A percentile compares a stretch with the other conserved stretches of the same genome.
phyloP scores from a whole-genome alignment of 2,888 invertebrate species.

The Molanna angustata region DNA sequence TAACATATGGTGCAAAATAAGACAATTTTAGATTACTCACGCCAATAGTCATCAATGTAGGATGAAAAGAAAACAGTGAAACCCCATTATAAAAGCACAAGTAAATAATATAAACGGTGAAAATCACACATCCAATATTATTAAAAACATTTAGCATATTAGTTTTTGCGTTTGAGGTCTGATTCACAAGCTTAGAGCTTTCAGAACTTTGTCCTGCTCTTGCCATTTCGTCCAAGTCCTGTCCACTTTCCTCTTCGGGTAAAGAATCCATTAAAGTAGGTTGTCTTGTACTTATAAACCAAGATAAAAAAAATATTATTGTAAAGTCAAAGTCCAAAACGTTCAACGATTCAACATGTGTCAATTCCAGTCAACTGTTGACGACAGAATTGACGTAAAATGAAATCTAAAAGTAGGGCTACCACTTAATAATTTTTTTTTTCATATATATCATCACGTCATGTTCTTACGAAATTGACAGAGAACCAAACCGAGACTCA shows the following conservation, averaged over 20 bases:
- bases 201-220: conserved; percentile 11
- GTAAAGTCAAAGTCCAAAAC: not conserved
- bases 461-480: too few species aligned
- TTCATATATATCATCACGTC: too few species aligned
- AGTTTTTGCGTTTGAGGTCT: conserved; percentile 13
- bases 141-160: conserved; percentile 20
- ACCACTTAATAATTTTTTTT: too few species aligned
- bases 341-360: not conserved
- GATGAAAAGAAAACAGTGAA: conserved; percentile 50
- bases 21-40: conserved; percentile 39
- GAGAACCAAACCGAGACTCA: too few species aligned
- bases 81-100: conserved; percentile 20
- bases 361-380: too few species aligned
- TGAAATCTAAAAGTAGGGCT: too few species aligned
- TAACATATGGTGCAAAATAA: not conserved
- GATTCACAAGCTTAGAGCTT: conserved; percentile 21
- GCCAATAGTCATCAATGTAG: conserved; percentile 49
- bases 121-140: conserved; percentile 13
- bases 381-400: too few species aligned
- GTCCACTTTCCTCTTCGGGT: conserved; percentile 16
- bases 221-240: conserved; percentile 20
- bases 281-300: not conserved
- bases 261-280: conserved; percentile 19
- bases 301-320: conserved; percentile 5
- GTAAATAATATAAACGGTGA: conserved; percentile 20